Base-by-base conservation (phyloP, 2,888 invertebrate species). In the Agonopterix arenella region DNA sequence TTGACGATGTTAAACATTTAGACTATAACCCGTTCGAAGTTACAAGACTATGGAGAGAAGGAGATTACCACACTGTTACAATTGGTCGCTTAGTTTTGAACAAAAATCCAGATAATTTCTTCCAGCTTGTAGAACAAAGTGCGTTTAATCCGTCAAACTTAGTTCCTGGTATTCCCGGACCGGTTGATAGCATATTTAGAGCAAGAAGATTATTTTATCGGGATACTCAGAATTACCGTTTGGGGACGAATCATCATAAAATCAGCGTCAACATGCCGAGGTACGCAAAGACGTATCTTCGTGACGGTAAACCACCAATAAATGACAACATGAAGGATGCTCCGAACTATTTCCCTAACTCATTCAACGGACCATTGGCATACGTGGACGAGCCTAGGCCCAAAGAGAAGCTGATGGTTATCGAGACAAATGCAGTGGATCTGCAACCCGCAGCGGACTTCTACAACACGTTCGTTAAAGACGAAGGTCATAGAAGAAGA, bases 291-390 rank as follows among this genome's bases (percentile, higher is more conserved):
- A 41, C 47, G 3, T 59, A 57, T 18, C 52, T 50, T 11, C 49
- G 59, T 8, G 59, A 59, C 47, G 56, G 97, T 0, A 86, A 91
- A 4, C 92, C 93, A 90, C 88, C 91, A 42, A 84, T 91, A 36
- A 79, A 86, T 16, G 91, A 93, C 61, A 96, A 96, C 72, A 95
- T 95, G 79, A 92, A 90, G 9, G 94, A 93, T 10, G 94, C 94
- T 1, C 66, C 66, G 4, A 61, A 53, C 28, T 64, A 60, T 47
- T 58, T 48, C 18, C 61, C 60, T 0, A 66, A 64, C 44, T 55
- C 61, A 1, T 63, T 56, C 36, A 59, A 55, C 42, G 64, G 64
- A 2, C 62, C 64, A 2, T 50, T 57, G 37, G 62, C 66, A 0
- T 49, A 47, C 4, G 55, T 64, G 0, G 64, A 64, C 16, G 46